Conservation (phyloP, 2,113 vertebrate species). For the Falco punctatus region DNA sequence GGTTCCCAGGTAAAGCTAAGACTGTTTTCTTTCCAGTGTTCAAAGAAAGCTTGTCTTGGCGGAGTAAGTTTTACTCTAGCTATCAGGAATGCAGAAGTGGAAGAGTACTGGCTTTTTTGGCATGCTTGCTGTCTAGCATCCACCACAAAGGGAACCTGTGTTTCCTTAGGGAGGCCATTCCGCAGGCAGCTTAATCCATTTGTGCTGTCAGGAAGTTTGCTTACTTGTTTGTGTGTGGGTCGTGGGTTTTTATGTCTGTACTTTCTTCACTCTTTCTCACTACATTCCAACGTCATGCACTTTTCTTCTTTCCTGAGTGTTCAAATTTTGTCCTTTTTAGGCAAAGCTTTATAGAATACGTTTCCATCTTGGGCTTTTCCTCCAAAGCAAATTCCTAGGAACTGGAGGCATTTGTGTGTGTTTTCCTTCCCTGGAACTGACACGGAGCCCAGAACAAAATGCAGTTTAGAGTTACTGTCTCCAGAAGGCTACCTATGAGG, state of each 20-base stretch:
- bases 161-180: constrained; percentile 9
- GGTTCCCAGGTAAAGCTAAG: neutral
- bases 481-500: neutral
- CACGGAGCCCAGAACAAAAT: neutral
- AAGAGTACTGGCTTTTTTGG: neutral
- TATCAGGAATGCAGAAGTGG: neutral
- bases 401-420: neutral
- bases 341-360: neutral
- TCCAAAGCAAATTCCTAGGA: neutral
- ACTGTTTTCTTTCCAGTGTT: neutral
- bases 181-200: neutral
- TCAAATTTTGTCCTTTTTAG: constrained; percentile 34
- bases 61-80: neutral
- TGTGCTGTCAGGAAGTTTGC: constrained; percentile 17
- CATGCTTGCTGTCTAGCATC: neutral
- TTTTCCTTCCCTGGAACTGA: constrained; percentile 1
- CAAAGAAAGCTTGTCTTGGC: neutral
- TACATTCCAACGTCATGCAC: neutral
- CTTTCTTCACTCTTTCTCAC: neutral
- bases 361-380: neutral
- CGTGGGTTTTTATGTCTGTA: neutral
- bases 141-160: neutral
- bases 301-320: neutral
- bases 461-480: neutral
- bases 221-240: neutral